Evolutionary conservation across 2,797 vertebrate genomes (phyloP).

Genomic region (Salarias fasciatus): DNA sequence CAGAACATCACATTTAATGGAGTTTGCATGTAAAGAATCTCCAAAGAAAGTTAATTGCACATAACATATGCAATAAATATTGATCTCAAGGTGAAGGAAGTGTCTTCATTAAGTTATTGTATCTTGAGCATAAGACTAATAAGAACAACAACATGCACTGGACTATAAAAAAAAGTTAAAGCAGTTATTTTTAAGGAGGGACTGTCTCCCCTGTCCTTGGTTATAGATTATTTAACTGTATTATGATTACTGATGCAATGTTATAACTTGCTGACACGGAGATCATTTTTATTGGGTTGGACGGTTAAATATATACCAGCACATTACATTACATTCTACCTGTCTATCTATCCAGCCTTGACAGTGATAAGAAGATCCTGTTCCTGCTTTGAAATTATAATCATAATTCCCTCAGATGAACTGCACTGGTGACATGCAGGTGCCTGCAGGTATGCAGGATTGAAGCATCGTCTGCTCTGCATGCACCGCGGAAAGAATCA

Average conservation of each 20-base stretch:
- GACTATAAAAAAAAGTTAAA: conserved; percentile 1
- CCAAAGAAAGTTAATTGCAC: too few species aligned
- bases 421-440: conserved; percentile 45
- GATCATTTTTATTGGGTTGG: conserved; percentile 23
- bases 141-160: too few species aligned
- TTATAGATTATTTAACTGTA: conserved; percentile 10
- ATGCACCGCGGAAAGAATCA: conserved; percentile 48
- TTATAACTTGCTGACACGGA: conserved; percentile 15
- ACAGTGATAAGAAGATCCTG: conserved; percentile 32
- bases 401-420: conserved; percentile 29
- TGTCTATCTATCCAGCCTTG: conserved; percentile 11
- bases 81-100: too few species aligned
- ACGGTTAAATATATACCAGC: conserved; percentile 5
- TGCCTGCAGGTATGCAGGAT: conserved; percentile 54
- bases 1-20: too few species aligned
- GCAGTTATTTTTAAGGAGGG: background rate
- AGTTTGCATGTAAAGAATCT: too few species aligned
- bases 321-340: conserved; percentile 6
- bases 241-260: conserved; percentile 12
- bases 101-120: too few species aligned
- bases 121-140: too few species aligned
- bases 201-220: too few species aligned
- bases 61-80: too few species aligned
- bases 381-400: conserved; percentile 50
- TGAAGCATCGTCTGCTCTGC: conserved; percentile 34